Evolutionary conservation across 2,113 vertebrate genomes (phyloP), one percentile per base, ranked within the genome.

Genomic region (Acrocephalus kingi): DNA sequence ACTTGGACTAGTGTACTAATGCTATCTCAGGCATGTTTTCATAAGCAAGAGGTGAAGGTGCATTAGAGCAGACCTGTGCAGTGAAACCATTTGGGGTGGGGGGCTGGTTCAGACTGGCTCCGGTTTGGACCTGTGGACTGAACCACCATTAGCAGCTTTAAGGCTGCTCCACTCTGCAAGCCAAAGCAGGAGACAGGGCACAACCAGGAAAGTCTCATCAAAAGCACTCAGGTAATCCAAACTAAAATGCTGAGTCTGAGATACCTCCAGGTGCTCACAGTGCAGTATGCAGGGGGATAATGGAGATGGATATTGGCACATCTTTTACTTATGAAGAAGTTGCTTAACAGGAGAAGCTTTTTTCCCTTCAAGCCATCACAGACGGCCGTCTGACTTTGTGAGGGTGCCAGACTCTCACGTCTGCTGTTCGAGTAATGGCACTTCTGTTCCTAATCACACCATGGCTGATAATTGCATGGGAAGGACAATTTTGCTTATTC

Each of bases 341-440:
- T 90, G 63, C 75, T 90, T 77, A 86, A 59, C 35, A 74, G 52
- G 35, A 31, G 75, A 95, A 80, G 54, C 3, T 39, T 41, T 91
- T 43, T 54, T 33, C 12, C 25, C 63, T 88, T 90, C 56, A 41
- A 75, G 49, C 14, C n/a, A 71, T 80, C 54, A 66, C 45, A 90
- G 75, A 64, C 0, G 0, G 59, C 46, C 67, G 66, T 58, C 41
- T 0, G 0, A 31, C 15, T 68, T 63, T 31, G 62, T 73, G 62
- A 69, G 33, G 46, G 72, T 69, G 71, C 71, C 85, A 95, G 92
- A 73, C 82, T 83, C 49, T 80, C 45, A 56, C 0, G 0, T 66
- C 85, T 84, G 69, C 67, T 90, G 22, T 82, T 89, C 20, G 22
- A 79, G 55, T 48, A 41, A 37, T 56, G 63, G 39, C 84, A 33